Conservation (phyloP, 2,113 vertebrate genomes). For the Archocentrus centrarchus region DNA sequence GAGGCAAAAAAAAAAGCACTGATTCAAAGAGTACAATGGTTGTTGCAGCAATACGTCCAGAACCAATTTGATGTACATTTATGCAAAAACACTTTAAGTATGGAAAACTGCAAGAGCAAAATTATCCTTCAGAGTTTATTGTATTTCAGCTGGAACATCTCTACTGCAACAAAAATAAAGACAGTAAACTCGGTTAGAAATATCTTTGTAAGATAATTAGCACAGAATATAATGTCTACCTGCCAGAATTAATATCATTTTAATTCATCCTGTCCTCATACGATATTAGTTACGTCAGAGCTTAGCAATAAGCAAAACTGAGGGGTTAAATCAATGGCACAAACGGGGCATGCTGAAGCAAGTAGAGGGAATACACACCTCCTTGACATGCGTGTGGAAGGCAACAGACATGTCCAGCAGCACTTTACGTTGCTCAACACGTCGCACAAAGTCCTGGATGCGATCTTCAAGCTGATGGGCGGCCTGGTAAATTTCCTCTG, state of each 20-base stretch:
- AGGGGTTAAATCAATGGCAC: background rate
- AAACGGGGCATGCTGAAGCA: background rate
- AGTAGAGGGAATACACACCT: conserved; percentile 79
- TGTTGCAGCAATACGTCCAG: background rate
- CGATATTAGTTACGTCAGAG: background rate
- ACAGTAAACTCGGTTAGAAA: background rate
- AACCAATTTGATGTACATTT: background rate
- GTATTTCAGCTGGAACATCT: background rate
- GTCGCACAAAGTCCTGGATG: conserved; percentile 98
- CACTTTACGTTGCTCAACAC: conserved; percentile 96
- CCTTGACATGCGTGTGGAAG: conserved; percentile 97
- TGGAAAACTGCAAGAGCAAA: background rate
- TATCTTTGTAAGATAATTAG: background rate
- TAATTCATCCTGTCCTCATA: background rate
- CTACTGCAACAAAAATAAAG: background rate
- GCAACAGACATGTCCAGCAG: conserved; percentile 98
- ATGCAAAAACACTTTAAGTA: background rate
- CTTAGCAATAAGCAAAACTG: background rate
- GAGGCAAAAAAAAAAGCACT: background rate
- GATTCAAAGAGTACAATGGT: background rate
- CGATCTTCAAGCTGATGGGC: conserved; percentile 96
- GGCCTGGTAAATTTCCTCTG: conserved; percentile 97
- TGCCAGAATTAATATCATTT: background rate
- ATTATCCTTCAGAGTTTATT: background rate
- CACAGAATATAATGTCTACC: background rate